Evolutionary conservation across 2,888 invertebrate genomes (phyloP), one percentile per base, ranked within the genome.

Genomic region (Leptopilina myrica): DNA sequence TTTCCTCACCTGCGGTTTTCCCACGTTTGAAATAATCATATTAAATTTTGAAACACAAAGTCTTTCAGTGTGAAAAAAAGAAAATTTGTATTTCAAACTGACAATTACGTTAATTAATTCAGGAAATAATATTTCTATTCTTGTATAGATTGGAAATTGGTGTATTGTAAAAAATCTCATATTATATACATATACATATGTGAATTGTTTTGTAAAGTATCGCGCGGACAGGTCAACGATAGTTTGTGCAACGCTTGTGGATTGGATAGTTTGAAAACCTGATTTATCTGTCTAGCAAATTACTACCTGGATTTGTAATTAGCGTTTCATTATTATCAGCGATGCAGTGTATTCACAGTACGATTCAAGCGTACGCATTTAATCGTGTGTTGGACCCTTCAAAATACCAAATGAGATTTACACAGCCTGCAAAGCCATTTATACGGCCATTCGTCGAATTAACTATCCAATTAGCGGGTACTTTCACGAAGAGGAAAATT

Each of bases 401-500:
- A 7, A 43, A 73, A 73, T 73, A 73, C 73, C 53, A 40, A 56
- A 73, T 73, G 73, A 53, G 73, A 73, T 73, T 73, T 73, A 73
- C 73, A 73, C 12, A 73, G 53, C 56, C 56, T 73, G 53, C 73
- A 56, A 33, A 56, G 73, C 73, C 53, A 73, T 73, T 73, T 73
- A 73, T 73, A 53, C 73, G 73, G 14, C 73, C 73, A 73, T 73
- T 73, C 56, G 14, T 9, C 73, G 73, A 73, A 73, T 73, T 73
- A 73, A 73, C 73, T 73, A 73, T 73, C 56, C 73, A 73, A 73
- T 73, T 73, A 73, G 73, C 53, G 73, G 53, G 56, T 12, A 56
- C 73, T 53, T 26, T 73, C 14, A 53, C n/a, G 56, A 73, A 33
- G 53, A 12, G 43, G 7, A 73, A 33, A 73, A 73, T 73, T 73